Base-by-base conservation (phyloP, 30 jellyfish, hydroid and myxozoan species). In the Pseudorhiza aurosa region DNA sequence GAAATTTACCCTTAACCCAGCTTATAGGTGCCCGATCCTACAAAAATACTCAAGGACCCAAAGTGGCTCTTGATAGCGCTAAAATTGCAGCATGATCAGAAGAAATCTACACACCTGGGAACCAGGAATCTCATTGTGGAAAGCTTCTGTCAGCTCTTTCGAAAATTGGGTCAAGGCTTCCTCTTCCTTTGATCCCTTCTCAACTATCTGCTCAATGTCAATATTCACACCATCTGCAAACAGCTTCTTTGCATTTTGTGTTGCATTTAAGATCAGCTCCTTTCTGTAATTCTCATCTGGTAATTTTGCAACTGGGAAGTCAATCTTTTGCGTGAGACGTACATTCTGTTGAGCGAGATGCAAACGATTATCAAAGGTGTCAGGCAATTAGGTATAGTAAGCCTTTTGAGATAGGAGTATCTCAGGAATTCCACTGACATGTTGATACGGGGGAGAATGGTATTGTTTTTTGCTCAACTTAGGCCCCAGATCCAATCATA, bases 91-190 rank as follows among this genome's bases (percentile, higher is more conserved):
- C n/a, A n/a, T n/a, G n/a, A n/a, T n/a, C n/a, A 26, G 70, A 14
- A n/a, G n/a, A n/a, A n/a, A n/a, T n/a, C n/a, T n/a, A n/a, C n/a
- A 4, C 68, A 86, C 96, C 87, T 86, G 96, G 2, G 96, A 67
- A 7, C 84, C 85, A 31, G 96, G 96, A 28, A 86, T 68, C n/a
- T 55, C 58, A 2, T 42, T 29, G 36, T 76, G 87, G 1, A 86
- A 65, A 1, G 70, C 57, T 28, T 75, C 81, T 7, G 96, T 58
- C 14, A 75, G 42, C 37, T 75, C 91, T 57, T 68, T 75, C 6
- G 85, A 35, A 31, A 86, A 75, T 11, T 17, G 53, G 0, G 96
- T 86, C 60, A 86, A 21, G n/a, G 81, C 83, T 22, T 65, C 70
- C 45, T 37, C 85, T 45, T 75, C 84, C 27, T 27, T 32, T 18